phyloP scores from a whole-genome alignment of 2,888 invertebrate genomes.

The Apodemia hepburni region DNA sequence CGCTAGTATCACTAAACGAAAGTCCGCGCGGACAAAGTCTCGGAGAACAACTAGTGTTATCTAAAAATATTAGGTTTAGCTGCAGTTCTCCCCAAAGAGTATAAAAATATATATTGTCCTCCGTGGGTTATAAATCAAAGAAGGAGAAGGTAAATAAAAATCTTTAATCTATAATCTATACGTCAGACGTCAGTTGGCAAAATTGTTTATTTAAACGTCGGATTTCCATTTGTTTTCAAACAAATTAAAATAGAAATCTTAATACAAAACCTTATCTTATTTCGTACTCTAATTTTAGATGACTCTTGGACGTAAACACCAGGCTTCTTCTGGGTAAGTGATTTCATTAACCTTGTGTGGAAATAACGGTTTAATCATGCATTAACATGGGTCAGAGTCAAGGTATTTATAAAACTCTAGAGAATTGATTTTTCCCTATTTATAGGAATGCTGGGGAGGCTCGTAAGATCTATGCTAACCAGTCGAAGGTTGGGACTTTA shows the following conservation, averaged over 20 bases:
- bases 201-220: not conserved
- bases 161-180: not conserved
- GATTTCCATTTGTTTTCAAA: slow-evolving; percentile 12
- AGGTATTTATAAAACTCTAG: slow-evolving; percentile 49
- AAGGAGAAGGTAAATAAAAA: not conserved
- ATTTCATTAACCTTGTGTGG: slow-evolving; percentile 49
- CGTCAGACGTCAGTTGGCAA: not conserved
- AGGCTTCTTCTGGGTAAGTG: slow-evolving; percentile 76
- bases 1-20: too few species aligned
- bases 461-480: slow-evolving; percentile 73
- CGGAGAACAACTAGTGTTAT: too few species aligned
- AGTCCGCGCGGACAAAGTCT: too few species aligned
- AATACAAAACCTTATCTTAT: slow-evolving; percentile 5
- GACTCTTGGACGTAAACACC: slow-evolving; percentile 76
- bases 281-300: slow-evolving; percentile 42
- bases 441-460: slow-evolving; percentile 78
- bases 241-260: slow-evolving; percentile 8
- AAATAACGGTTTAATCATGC: slow-evolving; percentile 57
- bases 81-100: too few species aligned
- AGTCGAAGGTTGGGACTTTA: slow-evolving; percentile 83
- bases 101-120: too few species aligned
- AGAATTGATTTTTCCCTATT: slow-evolving; percentile 76
- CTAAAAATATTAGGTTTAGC: too few species aligned
- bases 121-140: not conserved
- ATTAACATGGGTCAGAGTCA: slow-evolving; percentile 45